Base-by-base conservation (phyloP, 2,888 invertebrate species). In the Lysandra bellargus region DNA sequence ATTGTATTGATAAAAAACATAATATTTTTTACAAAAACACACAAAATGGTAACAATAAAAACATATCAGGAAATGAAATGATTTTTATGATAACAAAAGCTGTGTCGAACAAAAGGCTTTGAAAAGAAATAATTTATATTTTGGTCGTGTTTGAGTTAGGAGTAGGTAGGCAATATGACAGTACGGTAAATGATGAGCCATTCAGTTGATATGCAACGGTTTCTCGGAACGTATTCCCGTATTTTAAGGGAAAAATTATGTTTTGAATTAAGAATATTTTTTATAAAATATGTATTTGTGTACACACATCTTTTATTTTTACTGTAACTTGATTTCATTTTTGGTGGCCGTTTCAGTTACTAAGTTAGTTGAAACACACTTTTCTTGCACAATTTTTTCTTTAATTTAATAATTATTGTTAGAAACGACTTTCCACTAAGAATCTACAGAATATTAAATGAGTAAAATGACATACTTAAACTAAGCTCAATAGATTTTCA, bases 51-150 rank as follows among this genome's bases (percentile, higher is more conserved):
- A 69, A 69, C 69, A 69, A 33, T 69, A 37, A 44, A 44, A 74
- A 23, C n/a, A 44, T 74, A 74, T 74, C 40, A 44, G 44, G 44
- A 74, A 74, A 44, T 74, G 44, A 74, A 74, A 44, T 74, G 74
- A 44, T 23, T 6, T 74, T n/a, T 44, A 1, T 44, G 74, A 74
- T 74, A 44, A 74, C 74, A 74, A 74, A n/a, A 44, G 74, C 74
- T 74, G 74, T 74, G 44, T 74, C 74, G 44, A 74, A 74, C 74
- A 44, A 74, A 74, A 74, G 74, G 44, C 74, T 44, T 74, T 74
- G 44, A 74, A 74, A 74, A 44, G n/a, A 74, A 74, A 74, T 44
- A 74, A 44, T 40, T 74, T 74, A 44, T 44, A 74, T 74, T 74
- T 74, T 7, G 44, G 40, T 14, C 44, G 7, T 44, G 40, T 40